phyloP scores from a whole-genome alignment of 2,113 vertebrate species.

The Clarias batrachus region DNA sequence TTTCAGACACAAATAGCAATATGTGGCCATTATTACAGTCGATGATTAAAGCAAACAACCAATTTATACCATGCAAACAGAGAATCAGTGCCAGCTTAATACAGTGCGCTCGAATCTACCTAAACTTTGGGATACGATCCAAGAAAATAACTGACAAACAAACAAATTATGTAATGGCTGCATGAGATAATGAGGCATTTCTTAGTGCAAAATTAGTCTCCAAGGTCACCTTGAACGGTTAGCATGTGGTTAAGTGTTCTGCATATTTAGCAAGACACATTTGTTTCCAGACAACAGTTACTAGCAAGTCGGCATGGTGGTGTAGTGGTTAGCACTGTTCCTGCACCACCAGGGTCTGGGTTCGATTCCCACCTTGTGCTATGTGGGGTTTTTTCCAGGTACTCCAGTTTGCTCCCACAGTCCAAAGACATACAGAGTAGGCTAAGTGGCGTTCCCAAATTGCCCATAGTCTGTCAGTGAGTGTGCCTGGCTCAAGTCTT shows the following conservation, averaged over 20 bases:
- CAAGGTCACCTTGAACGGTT: not conserved
- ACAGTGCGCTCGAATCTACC: not conserved
- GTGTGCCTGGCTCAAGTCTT: too few relatives aligned
- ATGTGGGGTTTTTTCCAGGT: too few relatives aligned
- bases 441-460: too few relatives aligned
- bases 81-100: constrained; percentile 27
- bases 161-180: not conserved
- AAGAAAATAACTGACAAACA: not conserved
- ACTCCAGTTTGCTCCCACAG: too few relatives aligned
- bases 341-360: too few relatives aligned
- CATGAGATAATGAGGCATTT: not conserved
- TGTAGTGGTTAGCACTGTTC: too few relatives aligned
- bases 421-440: too few relatives aligned
- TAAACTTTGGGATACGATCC: not conserved
- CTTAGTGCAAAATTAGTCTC: not conserved
- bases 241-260: not conserved
- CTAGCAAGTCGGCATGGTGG: too few relatives aligned
- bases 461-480: too few relatives aligned
- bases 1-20: constrained; percentile 21
- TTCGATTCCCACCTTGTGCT: too few relatives aligned
- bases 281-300: not conserved
- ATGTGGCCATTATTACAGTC: constrained; percentile 32
- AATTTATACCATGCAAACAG: constrained; percentile 21
- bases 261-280: not conserved
- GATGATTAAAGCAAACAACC: constrained; percentile 34